phyloP scores from a whole-genome alignment of 2,888 invertebrate species.

The Caenorhabditis panamensis region DNA sequence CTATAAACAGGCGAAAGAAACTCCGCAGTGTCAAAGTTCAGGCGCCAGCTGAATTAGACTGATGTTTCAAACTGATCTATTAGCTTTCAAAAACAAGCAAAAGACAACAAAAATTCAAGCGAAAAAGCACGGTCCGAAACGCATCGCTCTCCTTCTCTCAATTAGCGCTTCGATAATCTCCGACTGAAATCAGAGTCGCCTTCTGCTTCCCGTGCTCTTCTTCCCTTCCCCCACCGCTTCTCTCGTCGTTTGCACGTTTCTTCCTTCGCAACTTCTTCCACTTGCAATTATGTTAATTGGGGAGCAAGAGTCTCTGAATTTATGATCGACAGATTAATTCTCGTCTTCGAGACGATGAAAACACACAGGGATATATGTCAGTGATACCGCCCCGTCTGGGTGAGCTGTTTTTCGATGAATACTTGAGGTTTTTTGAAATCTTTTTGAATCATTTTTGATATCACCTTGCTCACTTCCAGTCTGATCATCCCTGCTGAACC shows the following conservation, averaged over 20 bases:
- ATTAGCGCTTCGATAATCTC: slow-evolving; percentile 44
- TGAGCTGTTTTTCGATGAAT: background rate
- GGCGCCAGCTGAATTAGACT: too few relatives aligned
- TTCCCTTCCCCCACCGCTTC: slow-evolving; percentile 8
- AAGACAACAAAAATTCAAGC: background rate
- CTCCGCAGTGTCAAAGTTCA: too few relatives aligned
- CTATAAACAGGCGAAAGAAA: too few relatives aligned
- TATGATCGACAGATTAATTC: slow-evolving; percentile 5
- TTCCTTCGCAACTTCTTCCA: background rate
- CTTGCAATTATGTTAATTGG: slow-evolving; percentile 34
- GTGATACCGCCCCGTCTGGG: background rate
- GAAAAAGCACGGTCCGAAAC: background rate
- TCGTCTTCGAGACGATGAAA: background rate
- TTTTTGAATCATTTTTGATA: background rate
- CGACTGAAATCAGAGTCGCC: slow-evolving; percentile 34
- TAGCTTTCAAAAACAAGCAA: too few relatives aligned
- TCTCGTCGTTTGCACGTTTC: slow-evolving; percentile 17
- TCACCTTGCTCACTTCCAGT: too few relatives aligned
- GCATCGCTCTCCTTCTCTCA: slow-evolving; percentile 1
- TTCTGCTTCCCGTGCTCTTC: slow-evolving; percentile 5
- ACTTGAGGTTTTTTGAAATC: background rate
- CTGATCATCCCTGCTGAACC: too few relatives aligned
- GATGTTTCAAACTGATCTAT: too few relatives aligned
- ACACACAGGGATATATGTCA: too few relatives aligned
- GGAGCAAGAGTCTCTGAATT: slow-evolving; percentile 14